Base-by-base conservation (phyloP, 2,888 invertebrate species). In the Polydrusus cervinus region DNA sequence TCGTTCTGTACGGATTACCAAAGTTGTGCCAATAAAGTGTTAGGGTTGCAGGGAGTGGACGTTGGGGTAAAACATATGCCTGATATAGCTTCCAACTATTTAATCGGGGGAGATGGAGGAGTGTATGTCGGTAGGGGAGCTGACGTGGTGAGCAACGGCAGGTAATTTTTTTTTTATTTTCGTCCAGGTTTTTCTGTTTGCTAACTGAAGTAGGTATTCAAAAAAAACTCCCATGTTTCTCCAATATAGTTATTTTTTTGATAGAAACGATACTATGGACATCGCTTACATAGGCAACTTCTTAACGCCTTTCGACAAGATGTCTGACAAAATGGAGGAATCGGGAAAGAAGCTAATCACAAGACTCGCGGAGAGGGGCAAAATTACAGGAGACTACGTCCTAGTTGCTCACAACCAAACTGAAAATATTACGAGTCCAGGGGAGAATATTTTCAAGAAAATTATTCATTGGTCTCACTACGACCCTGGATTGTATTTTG, bases 71-170 rank as follows among this genome's bases (percentile, higher is more conserved):
- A 69, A 0, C 77, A 75, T 0, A 83, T 87, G 67, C 86, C 88
- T 1, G 90, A 90, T 81, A 88, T 90, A 71, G 86, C 85, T 9
- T 87, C 86, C 78, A 87, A 85, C 78, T 90, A 89, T 75, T 78
- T 90, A 79, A 87, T 75, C 90, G 95, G 94, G 0, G 95, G 94
- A 6, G 94, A 95, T 83, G 94, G 94, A 0, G 92, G 91, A 0
- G 94, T 91, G 0, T 95, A 94, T 84, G 90, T 89, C 78, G 94
- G 93, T 0, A 90, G 94, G 6, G 80, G 79, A 13, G 78, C 77
- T 69, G 78, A 80, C 16, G 76, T 78, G 1, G 66, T 74, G 92
- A 76, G 77, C 0, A 61, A 75, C 16, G 53, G 75, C 10, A 73
- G 60, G 76, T 76, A 61, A 70, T 55, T 16, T 6, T 43, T 11